Base-by-base conservation (phyloP, 2,113 vertebrate genomes). In the Aphelocoma coerulescens region DNA sequence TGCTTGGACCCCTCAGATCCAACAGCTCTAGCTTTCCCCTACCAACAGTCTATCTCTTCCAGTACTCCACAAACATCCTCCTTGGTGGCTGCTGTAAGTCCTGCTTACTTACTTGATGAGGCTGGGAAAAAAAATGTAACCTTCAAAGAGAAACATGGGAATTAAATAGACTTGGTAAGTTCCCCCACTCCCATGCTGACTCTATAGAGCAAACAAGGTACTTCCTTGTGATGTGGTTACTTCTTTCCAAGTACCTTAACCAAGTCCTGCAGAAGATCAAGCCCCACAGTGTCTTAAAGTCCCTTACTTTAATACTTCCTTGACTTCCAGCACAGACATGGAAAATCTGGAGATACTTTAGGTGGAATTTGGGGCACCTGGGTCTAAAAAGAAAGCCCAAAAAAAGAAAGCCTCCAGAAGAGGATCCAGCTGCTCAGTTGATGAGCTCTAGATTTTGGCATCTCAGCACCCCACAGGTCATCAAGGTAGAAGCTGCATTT, bases 21-120 rank as follows among this genome's bases (percentile, higher is more conserved):
- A 97, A 95, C 91, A 61, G 71, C 77, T 95, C 65, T 75, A 52
- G 11, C 48, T 57, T 96, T 86, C 82, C 79, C 96, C 88, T 94
- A 66, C 62, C 77, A 96, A 96, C 69, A 90, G 82, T 85, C 78
- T 91, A 76, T 92, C 63, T 94, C 66, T 78, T 83, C 74, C 85
- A 68, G 20, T 62, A 83, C 71, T 89, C 59, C 61, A 80, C 66
- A 61, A 94, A 72, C 69, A 77, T 37, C 72, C 82, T 84, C 65
- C 69, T 57, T 54, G 44, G 41, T 57, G 67, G 48, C 61, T 12
- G 1, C 52, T 2, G 0, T 48, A 87, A 68, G 43, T 69, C 69
- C 52, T 80, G 67, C 68, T 48, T 49, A 43, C 75, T 84, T 71
- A 77, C 46, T 74, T 86, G 22, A 67, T 61, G 10, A 66, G 58